Conservation (phyloP, 2,888 invertebrate species). For the Choristoneura rosaceana region DNA sequence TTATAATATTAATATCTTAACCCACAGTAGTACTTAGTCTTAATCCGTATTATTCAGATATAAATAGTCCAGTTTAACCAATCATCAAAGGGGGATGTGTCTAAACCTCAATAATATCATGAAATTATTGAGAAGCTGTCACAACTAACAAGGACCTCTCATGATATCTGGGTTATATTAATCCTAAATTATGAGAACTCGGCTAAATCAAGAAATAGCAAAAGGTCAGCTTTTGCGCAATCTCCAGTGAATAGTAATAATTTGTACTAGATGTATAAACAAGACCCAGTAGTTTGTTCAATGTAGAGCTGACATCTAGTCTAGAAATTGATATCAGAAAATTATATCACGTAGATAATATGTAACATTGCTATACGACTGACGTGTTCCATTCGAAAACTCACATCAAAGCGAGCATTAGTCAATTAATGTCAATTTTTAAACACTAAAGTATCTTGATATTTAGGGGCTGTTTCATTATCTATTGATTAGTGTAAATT, state of each 20-base stretch:
- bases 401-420: too few species aligned
- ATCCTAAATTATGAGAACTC: not conserved
- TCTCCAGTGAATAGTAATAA: not conserved
- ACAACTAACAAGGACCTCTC: not conserved
- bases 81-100: conserved; percentile 5
- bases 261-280: not conserved
- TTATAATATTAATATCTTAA: too few species aligned
- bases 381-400: too few species aligned
- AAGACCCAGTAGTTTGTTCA: not conserved
- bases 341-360: too few species aligned
- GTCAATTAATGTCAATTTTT: too few species aligned
- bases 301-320: not conserved
- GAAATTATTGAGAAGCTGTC: not conserved
- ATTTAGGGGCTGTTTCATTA: too few species aligned
- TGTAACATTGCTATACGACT: too few species aligned
- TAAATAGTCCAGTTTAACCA: not conserved
- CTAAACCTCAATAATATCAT: not conserved
- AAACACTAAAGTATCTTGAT: too few species aligned
- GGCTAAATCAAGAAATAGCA: not conserved
- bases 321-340: too few species aligned
- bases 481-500: too few species aligned
- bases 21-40: too few species aligned
- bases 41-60: too few species aligned
- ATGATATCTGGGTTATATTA: not conserved
- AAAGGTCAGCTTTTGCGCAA: not conserved